Conservation (phyloP, 2,888 invertebrate genomes). For the Melanargia galathea region DNA sequence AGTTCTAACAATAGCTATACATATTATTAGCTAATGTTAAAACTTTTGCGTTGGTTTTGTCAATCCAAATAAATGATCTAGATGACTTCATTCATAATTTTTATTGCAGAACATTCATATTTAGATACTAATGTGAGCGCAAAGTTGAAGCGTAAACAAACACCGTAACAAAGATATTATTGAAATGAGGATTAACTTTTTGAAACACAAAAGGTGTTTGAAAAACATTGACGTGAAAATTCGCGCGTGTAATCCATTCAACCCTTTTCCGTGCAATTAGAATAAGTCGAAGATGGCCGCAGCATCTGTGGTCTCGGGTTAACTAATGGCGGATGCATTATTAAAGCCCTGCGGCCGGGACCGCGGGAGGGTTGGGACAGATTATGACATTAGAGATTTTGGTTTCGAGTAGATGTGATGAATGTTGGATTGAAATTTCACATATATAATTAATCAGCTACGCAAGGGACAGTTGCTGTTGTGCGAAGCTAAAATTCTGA, state of each 20-base stretch:
- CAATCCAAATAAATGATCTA: too few species aligned
- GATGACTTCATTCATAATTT: too few species aligned
- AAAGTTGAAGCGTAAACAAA: too few species aligned
- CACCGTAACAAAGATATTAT: slow-evolving; percentile 8
- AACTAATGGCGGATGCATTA: slow-evolving; percentile 81
- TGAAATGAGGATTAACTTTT: slow-evolving; percentile 43
- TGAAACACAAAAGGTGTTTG: slow-evolving; percentile 41
- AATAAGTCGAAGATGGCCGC: slow-evolving; percentile 70
- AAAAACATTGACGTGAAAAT: slow-evolving; percentile 41
- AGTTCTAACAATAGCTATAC: too few species aligned
- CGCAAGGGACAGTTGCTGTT: neutral
- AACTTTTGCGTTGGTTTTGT: too few species aligned
- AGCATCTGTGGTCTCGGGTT: slow-evolving; percentile 76
- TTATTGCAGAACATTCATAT: too few species aligned
- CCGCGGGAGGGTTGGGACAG: slow-evolving; percentile 68
- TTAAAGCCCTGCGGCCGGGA: slow-evolving; percentile 63
- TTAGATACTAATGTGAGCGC: too few species aligned
- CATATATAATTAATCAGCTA: slow-evolving; percentile 24
- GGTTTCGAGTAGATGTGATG: slow-evolving; percentile 43
- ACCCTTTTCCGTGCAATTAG: slow-evolving; percentile 71
- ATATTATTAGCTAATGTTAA: too few species aligned
- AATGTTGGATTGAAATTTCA: slow-evolving; percentile 31
- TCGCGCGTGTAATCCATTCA: slow-evolving; percentile 70
- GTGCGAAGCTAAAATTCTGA: neutral
- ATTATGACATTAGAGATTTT: slow-evolving; percentile 72